Base-by-base conservation (phyloP, 2,113 vertebrate genomes). In the Ciconia stormi region DNA sequence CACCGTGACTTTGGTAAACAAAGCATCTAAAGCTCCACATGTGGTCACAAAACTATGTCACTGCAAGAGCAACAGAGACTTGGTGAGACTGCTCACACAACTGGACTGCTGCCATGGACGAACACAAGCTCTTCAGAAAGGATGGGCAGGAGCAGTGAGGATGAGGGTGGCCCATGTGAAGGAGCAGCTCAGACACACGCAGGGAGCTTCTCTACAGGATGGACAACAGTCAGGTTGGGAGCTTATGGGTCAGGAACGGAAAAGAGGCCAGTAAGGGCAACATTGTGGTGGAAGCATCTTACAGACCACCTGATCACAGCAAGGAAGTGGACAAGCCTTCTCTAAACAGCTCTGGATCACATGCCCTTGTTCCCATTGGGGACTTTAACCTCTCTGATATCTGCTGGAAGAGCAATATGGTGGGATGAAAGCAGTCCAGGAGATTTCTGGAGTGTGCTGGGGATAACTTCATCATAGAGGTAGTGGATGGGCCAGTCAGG, bases 301-400 rank as follows among this genome's bases (percentile, higher is more conserved):
- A 38, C 19, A 61, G 34, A 77, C 16, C 23, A 70, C 20, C 22
- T 3, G 0, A 20, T 30, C 23, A 40, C 22, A 30, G 13, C 13
- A 23, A 69, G 23, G 32, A 67, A 46, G 44, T 19, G 23, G 34
- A 70, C 38, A 34, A n/a, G 23, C 23, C 40, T 59, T 67, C 44
- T 53, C 61, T 32, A 44, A 56, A 65, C 42, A 66, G 10, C 36
- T 89, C 44, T 52, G 61, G 44, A 53, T n/a, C 46, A 53, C 26
- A 30, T 3, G 8, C 21, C 12, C 30, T 46, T 38, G 27, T 25
- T 46, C 62, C 61, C 16, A 14, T 16, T 1, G 0, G 34, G 27
- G 23, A n/a, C 42, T 65, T 65, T 21, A 56, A 42, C 27, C 18
- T 38, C 38, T 16, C 34, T 44, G 26, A 21, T 32, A 52, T 6